Percentiles rank a stretch among this genome's conserved stretches.
Evolutionary conservation across 2,797 vertebrate species (phyloP).

Genomic region (Poecilia gillii): DNA sequence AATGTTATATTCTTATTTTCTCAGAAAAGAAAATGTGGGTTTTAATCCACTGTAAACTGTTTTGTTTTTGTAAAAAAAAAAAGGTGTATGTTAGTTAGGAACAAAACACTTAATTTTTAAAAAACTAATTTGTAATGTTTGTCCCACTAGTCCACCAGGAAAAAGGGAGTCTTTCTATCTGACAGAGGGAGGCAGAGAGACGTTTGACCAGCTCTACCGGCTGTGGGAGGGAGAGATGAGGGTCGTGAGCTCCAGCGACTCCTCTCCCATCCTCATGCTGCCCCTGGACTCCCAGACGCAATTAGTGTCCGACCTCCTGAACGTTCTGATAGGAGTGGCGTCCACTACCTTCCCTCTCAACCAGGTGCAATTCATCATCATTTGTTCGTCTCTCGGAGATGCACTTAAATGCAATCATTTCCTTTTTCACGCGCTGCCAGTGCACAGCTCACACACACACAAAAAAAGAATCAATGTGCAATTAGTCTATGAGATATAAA

Average conservation of each 20-base stretch:
- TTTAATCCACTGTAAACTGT: not conserved
- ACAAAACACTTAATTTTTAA: not conserved
- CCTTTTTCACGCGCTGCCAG: constrained; percentile 11
- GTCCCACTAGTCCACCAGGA: constrained; percentile 86
- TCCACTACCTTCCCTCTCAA: constrained; percentile 92
- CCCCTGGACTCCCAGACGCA: constrained; percentile 87
- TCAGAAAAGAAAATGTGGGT: not conserved
- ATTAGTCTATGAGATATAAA: constrained; percentile 37
- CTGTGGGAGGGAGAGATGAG: constrained; percentile 89
- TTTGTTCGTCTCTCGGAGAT: constrained; percentile 33
- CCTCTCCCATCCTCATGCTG: constrained; percentile 81
- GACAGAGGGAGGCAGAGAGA: constrained; percentile 92
- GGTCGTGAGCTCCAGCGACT: constrained; percentile 78
- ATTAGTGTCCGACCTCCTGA: constrained; percentile 92
- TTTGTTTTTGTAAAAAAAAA: not conserved
- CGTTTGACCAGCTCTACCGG: constrained; percentile 91
- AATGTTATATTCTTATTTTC: not conserved
- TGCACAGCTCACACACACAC: constrained; percentile 3
- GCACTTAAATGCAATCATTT: constrained; percentile 30
- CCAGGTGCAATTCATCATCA: constrained; percentile 81
- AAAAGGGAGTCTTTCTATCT: constrained; percentile 90
- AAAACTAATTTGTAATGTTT: not conserved
- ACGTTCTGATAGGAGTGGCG: constrained; percentile 93
- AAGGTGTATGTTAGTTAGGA: not conserved
- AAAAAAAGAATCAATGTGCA: constrained; percentile 31